Conservation (phyloP, 2,113 vertebrate genomes). For the Aegypius monachus region DNA sequence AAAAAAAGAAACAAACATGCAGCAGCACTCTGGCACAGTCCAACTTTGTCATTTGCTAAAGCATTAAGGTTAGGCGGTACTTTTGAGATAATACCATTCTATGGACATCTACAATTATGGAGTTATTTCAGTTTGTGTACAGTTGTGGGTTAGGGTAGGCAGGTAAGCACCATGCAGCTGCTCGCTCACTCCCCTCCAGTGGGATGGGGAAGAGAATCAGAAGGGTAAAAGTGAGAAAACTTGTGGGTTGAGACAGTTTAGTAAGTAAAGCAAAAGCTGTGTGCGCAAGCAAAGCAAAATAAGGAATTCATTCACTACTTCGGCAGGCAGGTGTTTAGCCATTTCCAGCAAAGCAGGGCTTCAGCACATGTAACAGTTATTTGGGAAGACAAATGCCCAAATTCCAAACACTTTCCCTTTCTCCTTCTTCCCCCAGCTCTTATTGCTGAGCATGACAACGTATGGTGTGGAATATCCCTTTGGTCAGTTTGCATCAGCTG, state of each 20-base stretch:
- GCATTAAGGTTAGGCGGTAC: background rate
- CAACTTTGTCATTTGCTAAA: background rate
- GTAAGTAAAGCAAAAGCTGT: background rate
- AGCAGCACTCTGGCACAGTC: background rate
- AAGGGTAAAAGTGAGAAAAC: background rate
- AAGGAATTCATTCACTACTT: background rate
- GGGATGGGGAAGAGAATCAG: background rate
- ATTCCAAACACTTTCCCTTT: background rate
- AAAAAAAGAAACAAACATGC: background rate
- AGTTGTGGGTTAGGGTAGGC: background rate
- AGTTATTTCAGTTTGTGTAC: background rate
- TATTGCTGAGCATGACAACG: background rate
- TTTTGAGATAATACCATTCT: background rate
- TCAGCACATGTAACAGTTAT: accelerated
- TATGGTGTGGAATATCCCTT: background rate
- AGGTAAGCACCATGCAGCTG: accelerated
- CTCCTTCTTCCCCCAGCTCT: background rate
- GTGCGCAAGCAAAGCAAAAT: background rate
- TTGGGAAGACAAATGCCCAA: background rate
- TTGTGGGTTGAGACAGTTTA: background rate
- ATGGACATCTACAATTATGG: background rate
- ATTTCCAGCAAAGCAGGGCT: background rate
- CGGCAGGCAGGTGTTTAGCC: background rate
- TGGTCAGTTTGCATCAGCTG: background rate
- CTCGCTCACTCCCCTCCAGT: accelerated